Evolutionary conservation across 2,888 invertebrate genomes (phyloP), one percentile per base, ranked within the genome.

Genomic region (Stratiomys singularior): DNA sequence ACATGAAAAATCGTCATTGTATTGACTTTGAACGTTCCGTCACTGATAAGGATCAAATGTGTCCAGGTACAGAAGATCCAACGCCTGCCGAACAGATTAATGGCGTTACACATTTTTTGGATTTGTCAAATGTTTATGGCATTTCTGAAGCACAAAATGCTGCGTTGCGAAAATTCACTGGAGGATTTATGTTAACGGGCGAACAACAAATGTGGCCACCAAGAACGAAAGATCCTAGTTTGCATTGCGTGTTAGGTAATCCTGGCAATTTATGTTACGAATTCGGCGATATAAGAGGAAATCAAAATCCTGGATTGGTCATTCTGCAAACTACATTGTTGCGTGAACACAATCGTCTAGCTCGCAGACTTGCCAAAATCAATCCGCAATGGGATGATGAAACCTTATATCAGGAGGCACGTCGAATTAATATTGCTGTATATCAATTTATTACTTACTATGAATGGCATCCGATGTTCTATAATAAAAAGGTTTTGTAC

Each of bases 81-180:
- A 88, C 89, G 80, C 89, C 91, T 37, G 92, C 92, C 60, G 92
- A 93, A 86, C 93, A 93, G 88, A 90, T 93, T 84, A 83, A 85
- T 77, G 77, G 82, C 28, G 83, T 82, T 2, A 83, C 85, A 1
- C 82, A 83, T 23, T 86, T 81, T 81, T 87, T 94, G 89, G 95
- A 95, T 83, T 88, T 93, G 1, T 96, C 96, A 0, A 86, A 93
- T 37, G 93, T 96, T 1, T 96, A 96, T 83, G 96, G 96, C 0
- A 94, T 92, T 80, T 92, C 89, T 1, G 89, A 89, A 15, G 87
- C 89, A 52, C 91, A 93, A 80, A 91, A 92, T 21, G 88, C 89
- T 5, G 90, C 90, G 27, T 88, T 96, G 25, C 89, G 96, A 7
- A 89, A 92, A 13, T 90, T 91, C 82, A 87, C 88, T 60, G 92